Base-by-base conservation (phyloP, 2,797 vertebrate genomes). In the Cheirogaleus major region DNA sequence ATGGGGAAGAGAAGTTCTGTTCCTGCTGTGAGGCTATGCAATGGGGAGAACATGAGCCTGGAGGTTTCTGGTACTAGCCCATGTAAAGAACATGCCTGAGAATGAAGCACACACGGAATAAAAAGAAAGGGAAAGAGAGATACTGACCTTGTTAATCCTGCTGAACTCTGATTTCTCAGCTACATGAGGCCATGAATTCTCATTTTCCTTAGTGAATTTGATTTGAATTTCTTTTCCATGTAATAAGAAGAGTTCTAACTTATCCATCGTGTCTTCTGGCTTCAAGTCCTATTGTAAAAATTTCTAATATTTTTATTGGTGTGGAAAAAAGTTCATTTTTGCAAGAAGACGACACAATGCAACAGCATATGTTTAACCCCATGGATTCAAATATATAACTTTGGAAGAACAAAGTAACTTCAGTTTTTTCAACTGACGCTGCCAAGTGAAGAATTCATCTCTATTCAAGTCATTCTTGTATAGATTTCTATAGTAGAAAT, bases 171-270 rank as follows among this genome's bases (percentile, higher is more conserved):
- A 59, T 91, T 94, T 96, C 82, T 96, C 59, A 67, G 30, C 67
- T 91, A 61, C n/a, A 61, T 4, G 80, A 96, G 63, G 76, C 55
- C 75, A 86, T 89, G 55, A 72, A 81, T 93, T 90, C n/a, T 92
- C 30, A 30, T 95, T 96, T 95, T 80, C 43, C 61, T 86, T 89
- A 86, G 55, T 92, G 69, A 93, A 89, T 80, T 96, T 95, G 79
- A 92, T 97, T 93, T 95, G 86, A 92, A 91, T 86, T 93, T 91
- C 61, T 89, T 93, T 91, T 96, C 79, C 90, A 91, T 70, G 43
- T 73, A 89, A 65, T 88, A 95, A 69, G 69, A 88, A 93, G 50
- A 85, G 57, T 89, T 85, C 57, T 90, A 89, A 96, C 59, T 94
- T 88, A 83, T 11, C 82, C 41, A 94, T 73, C 61, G 87, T 57